Percentiles rank a stretch among this genome's conserved stretches.
Conservation (phyloP, 2,888 invertebrate species). For the Zaprionus lineosus region DNA sequence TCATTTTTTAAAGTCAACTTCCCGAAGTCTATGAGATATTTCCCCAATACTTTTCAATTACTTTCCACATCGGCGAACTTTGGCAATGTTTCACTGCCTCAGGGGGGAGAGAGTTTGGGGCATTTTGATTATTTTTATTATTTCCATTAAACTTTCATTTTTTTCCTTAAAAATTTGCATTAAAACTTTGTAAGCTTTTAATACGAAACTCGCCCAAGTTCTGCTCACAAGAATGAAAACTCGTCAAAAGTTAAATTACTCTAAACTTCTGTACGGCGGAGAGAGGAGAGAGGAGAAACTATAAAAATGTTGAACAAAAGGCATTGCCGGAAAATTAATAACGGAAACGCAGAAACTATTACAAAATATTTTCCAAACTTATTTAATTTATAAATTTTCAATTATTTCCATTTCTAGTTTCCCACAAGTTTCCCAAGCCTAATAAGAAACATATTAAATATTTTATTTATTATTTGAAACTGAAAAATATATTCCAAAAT, state of each 20-base stretch:
- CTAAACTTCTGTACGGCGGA: slow-evolving; percentile 50
- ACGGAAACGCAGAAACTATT: not conserved
- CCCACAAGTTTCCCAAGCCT: too few species aligned
- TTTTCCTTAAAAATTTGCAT: slow-evolving; percentile 28
- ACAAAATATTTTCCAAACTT: too few species aligned
- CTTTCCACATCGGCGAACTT: slow-evolving; percentile 33
- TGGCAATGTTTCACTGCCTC: not conserved
- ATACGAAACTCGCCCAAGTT: slow-evolving; percentile 13
- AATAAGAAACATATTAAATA: too few species aligned
- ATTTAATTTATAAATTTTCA: too few species aligned
- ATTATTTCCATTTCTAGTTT: too few species aligned
- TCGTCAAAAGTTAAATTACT: slow-evolving; percentile 70
- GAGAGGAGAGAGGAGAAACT: slow-evolving; percentile 22
- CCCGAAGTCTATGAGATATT: too few species aligned
- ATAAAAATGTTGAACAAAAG: slow-evolving; percentile 46
- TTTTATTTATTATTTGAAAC: too few species aligned
- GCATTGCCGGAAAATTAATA: slow-evolving; percentile 27
- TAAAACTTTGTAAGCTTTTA: slow-evolving; percentile 45
- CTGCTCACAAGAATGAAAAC: slow-evolving; percentile 44
- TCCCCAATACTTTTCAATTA: slow-evolving; percentile 23
- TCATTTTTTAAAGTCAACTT: too few species aligned
- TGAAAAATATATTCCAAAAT: too few species aligned
- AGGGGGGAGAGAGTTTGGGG: too few species aligned
- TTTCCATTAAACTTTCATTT: not conserved
- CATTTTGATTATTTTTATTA: not conserved